Base-by-base conservation (phyloP, 2,797 vertebrate species). In the Rhynchonycteris naso region DNA sequence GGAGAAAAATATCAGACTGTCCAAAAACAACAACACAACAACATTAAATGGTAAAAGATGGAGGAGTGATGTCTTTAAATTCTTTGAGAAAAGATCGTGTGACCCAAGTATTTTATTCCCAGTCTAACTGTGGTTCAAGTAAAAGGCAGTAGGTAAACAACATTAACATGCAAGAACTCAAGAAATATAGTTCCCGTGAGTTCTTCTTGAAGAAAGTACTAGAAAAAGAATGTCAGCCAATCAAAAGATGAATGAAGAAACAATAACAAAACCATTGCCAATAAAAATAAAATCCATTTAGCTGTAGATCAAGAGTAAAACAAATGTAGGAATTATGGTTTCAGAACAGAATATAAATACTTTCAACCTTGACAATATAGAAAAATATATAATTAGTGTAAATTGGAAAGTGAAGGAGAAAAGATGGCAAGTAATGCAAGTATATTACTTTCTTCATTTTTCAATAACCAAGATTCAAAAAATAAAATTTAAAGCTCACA, bases 201-300 rank as follows among this genome's bases (percentile, higher is more conserved):
- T 88, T 24, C 38, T 66, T 82, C 59, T 52, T 82, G 19, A 93
- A 82, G 74, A 86, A 80, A 90, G 33, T 63, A 35, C 54, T 56
- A 65, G 33, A 80, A 18, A 71, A 86, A 4, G 54, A 82, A 93
- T 2, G 75, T 75, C 35, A 85, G 50, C 13, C 33, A 71, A 56
- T 71, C 81, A 72, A 85, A 84, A 71, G 35, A 90, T 80, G 43
- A 59, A 68, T 52, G 50, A 14, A 50, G 74, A 86, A 86, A 90
- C 9, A 58, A 72, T 47, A 58, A 56, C 38, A 58, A 91, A 90
- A 78, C 7, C 8, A 86, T 47, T 59, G 30, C 28, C 52, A 68
- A 85, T 85, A 58, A 92, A 76, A 81, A 76, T 12, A 68, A 30
- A 76, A 85, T 66, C 16, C 52, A 75, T 33, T 54, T 85, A 76